Percentiles rank a stretch among this genome's conserved stretches.
These are phyloP conservation scores for Plumapathes pennacea DNA, from an alignment of 92 coral and sea anemone genomes.

Conservation along the genomic window DNA sequence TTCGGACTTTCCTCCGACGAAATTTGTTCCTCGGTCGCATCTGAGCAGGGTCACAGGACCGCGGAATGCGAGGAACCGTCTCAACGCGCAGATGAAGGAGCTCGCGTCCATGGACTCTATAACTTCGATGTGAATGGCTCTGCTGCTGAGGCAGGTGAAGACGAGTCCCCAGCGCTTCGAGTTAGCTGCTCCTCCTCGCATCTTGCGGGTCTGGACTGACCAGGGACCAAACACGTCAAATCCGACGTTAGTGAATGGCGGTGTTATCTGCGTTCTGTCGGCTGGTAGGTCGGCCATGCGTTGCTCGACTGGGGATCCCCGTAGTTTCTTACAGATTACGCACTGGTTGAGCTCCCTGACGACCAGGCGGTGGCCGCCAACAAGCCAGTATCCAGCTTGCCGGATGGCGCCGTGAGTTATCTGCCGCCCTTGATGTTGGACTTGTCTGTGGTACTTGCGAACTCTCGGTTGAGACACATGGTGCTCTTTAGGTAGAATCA, in stretches of 20 bases:
- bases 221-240: slow-evolving; percentile 34
- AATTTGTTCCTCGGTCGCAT: slow-evolving; percentile 42
- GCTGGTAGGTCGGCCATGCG: slow-evolving; percentile 33
- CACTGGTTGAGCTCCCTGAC: slow-evolving; percentile 3
- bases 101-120: slow-evolving; percentile 31
- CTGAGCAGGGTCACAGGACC: slow-evolving; percentile 21
- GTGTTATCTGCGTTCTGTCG: slow-evolving; percentile 20
- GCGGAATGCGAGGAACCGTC: slow-evolving; percentile 35
- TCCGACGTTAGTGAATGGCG: slow-evolving; percentile 41
- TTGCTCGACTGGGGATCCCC: slow-evolving; percentile 9
- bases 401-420: slow-evolving; percentile 33
- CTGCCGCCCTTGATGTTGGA: slow-evolving; percentile 41
- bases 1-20: slow-evolving; percentile 42
- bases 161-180: slow-evolving; percentile 17
- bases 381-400: slow-evolving; percentile 22
- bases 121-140: slow-evolving; percentile 31
- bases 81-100: slow-evolving; percentile 21
- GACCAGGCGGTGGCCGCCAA: slow-evolving; percentile 8
- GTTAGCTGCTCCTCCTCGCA: slow-evolving; percentile 11
- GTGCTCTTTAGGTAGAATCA: slow-evolving; percentile 7
- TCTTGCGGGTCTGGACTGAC: slow-evolving; percentile 2
- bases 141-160: slow-evolving; percentile 11
- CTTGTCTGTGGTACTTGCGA: slow-evolving; percentile 23
- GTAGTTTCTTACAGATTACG: slow-evolving; percentile 11
- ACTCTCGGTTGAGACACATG: slow-evolving; percentile 7